Conservation (phyloP, 2,797 vertebrate species). For the Coregonus ussuriensis region DNA sequence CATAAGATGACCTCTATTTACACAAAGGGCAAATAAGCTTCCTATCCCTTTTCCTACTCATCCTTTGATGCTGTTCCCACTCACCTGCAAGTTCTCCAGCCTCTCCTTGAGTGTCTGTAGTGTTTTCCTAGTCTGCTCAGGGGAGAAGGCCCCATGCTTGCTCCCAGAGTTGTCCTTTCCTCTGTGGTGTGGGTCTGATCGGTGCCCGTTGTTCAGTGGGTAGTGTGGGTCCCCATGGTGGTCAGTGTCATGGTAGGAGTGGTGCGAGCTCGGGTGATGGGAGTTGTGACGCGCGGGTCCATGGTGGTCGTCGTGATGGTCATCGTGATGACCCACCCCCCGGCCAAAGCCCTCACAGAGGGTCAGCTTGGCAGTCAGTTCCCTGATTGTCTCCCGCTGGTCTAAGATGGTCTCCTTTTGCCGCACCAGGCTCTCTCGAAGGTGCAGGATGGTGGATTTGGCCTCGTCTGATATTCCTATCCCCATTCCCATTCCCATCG, state of each 20-base stretch:
- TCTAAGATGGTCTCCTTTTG: slow-evolving; percentile 85
- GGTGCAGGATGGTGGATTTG: slow-evolving; percentile 81
- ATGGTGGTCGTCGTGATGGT: slow-evolving; percentile 52
- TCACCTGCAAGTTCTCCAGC: slow-evolving; percentile 82
- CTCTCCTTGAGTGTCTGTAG: slow-evolving; percentile 81
- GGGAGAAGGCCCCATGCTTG: slow-evolving; percentile 67
- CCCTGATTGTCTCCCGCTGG: slow-evolving; percentile 82
- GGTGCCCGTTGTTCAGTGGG: slow-evolving; percentile 55
- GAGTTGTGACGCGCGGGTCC: slow-evolving; percentile 25
- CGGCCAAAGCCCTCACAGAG: slow-evolving; percentile 78
- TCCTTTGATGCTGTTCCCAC: neutral
- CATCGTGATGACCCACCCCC: slow-evolving; percentile 48
- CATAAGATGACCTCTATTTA: slow-evolving; percentile 40
- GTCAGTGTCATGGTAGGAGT: slow-evolving; percentile 59
- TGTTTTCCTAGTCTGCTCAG: slow-evolving; percentile 79
- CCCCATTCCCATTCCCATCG: neutral
- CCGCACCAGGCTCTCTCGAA: slow-evolving; percentile 81
- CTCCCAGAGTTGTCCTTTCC: slow-evolving; percentile 49
- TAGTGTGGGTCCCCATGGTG: slow-evolving; percentile 51
- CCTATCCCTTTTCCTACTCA: neutral
- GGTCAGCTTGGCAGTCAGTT: slow-evolving; percentile 82
- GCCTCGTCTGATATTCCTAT: slow-evolving; percentile 76
- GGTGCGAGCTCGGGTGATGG: slow-evolving; percentile 48
- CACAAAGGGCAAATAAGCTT: slow-evolving; percentile 22
- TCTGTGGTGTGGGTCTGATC: slow-evolving; percentile 67